Conservation (phyloP, 1,140 invertebrate species). For the Brachionus sp. region DNA sequence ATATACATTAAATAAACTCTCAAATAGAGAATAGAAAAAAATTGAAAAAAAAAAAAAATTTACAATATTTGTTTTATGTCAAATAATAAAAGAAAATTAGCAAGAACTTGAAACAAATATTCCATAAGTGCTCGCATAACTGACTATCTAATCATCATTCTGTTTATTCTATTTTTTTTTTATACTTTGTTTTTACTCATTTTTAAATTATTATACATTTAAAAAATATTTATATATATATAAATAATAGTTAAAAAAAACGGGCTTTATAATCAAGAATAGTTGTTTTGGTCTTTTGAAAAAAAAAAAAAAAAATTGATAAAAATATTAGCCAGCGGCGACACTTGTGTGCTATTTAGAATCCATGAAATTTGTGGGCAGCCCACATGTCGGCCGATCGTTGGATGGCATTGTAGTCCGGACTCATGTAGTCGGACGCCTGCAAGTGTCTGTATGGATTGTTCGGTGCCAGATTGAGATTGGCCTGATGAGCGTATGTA, state of each 20-base stretch:
- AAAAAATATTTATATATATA: background rate
- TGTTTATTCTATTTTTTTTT: background rate
- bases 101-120: too few relatives aligned
- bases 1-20: too few relatives aligned
- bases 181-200: background rate
- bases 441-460: conserved; percentile 37
- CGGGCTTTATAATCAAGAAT: background rate
- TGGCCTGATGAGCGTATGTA: background rate
- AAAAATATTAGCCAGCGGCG: too few relatives aligned
- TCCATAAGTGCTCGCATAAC: background rate
- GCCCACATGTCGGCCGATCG: conserved; percentile 46
- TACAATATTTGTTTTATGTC: too few relatives aligned
- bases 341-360: background rate
- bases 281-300: background rate
- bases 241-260: background rate
- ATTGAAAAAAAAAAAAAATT: background rate
- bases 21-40: background rate
- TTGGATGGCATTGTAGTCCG: conserved; percentile 26
- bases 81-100: too few relatives aligned
- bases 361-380: conserved; percentile 43
- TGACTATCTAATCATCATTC: conserved; percentile 3
- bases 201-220: background rate
- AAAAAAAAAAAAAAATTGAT: background rate
- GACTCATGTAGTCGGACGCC: background rate
- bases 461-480: background rate